A percentile compares a stretch with the other conserved stretches of the same genome.
Evolutionary conservation across 2,888 invertebrate species (phyloP).

Genomic region (Lycaena phlaeas): DNA sequence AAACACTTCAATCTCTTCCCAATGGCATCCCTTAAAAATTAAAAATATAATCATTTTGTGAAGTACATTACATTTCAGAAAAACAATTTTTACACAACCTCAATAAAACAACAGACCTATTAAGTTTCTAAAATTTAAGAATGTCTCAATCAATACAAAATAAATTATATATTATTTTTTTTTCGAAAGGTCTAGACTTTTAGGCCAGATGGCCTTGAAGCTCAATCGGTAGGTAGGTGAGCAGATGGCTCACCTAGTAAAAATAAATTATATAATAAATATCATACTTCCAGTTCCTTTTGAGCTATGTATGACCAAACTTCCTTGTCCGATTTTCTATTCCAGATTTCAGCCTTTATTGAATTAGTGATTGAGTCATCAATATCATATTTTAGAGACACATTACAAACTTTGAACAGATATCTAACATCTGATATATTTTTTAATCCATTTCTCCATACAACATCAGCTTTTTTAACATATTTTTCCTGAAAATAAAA

Average conservation of each 20-base stretch:
- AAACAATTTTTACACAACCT: too few species aligned
- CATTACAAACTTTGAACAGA: conserved; percentile 73
- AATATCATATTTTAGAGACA: conserved; percentile 71
- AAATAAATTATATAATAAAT: too few species aligned
- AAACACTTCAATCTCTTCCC: conserved; percentile 50
- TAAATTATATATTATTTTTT: too few species aligned
- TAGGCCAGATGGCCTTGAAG: too few species aligned
- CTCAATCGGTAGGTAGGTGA: too few species aligned
- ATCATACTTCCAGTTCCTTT: conserved; percentile 52
- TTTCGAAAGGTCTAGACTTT: too few species aligned
- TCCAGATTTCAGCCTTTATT: conserved; percentile 55
- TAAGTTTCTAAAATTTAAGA: too few species aligned
- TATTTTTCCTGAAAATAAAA: conserved; percentile 47
- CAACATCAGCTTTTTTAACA: conserved; percentile 70
- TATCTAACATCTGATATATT: conserved; percentile 70
- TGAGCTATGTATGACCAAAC: conserved; percentile 56
- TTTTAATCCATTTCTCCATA: conserved; percentile 75
- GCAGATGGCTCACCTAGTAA: too few species aligned
- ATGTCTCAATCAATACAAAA: neutral
- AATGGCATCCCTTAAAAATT: conserved; percentile 46
- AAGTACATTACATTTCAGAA: too few species aligned
- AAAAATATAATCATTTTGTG: too few species aligned
- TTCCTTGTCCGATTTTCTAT: conserved; percentile 35
- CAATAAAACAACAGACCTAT: too few species aligned
- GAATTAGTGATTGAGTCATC: conserved; percentile 64